A percentile compares a stretch with the other conserved stretches of the same genome.
These are phyloP conservation scores for Labia minor DNA, from an alignment of 2,888 invertebrate species.

Conservation along the genomic window DNA sequence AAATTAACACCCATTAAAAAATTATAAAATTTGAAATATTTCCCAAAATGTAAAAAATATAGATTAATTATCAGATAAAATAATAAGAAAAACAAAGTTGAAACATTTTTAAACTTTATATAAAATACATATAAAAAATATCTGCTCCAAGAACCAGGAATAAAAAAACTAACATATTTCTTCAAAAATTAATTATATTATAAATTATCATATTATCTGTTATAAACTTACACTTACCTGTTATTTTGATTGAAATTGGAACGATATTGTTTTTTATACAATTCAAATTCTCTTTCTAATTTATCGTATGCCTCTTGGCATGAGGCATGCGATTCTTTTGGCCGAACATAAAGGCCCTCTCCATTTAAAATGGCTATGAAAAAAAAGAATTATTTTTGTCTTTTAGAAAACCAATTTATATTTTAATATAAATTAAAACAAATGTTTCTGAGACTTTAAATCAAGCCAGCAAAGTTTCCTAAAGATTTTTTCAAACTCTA, in stretches of 20 bases:
- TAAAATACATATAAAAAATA: too few species aligned
- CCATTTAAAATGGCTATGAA: conserved; percentile 19
- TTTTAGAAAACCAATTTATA: background rate
- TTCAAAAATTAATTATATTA: too few species aligned
- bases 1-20: too few species aligned
- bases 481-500: too few species aligned
- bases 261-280: conserved; percentile 43
- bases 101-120: too few species aligned
- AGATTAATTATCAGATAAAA: too few species aligned
- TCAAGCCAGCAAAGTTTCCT: background rate
- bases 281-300: conserved; percentile 55
- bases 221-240: background rate
- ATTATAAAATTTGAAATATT: too few species aligned
- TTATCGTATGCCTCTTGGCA: conserved; percentile 55
- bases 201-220: too few species aligned
- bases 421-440: background rate
- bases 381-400: background rate
- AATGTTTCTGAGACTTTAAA: background rate
- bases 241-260: conserved; percentile 17
- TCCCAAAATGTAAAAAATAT: too few species aligned
- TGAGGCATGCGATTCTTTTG: conserved; percentile 38
- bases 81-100: too few species aligned
- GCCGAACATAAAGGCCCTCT: conserved; percentile 28
- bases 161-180: too few species aligned
- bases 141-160: too few species aligned